Evolutionary conservation across 1,140 invertebrate genomes (phyloP).

Genomic region (Brachionus angularis): DNA sequence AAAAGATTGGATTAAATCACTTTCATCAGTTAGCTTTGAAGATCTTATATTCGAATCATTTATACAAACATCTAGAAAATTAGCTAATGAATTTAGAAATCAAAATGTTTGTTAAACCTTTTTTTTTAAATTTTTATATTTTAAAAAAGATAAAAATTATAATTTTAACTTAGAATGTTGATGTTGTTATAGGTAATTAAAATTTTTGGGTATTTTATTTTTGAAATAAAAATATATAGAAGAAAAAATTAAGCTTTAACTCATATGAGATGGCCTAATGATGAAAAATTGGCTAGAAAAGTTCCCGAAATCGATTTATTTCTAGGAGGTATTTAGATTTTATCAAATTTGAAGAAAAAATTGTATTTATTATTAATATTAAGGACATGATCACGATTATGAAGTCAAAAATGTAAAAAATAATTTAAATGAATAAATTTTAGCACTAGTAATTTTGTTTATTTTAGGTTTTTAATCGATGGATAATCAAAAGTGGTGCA

Average conservation of each 20-base stretch:
- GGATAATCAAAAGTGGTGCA: conserved; percentile 34
- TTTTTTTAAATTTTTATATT: neutral
- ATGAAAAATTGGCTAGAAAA: conserved; percentile 72
- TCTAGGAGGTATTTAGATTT: conserved; percentile 64
- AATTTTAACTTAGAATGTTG: conserved; percentile 8
- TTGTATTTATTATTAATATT: neutral
- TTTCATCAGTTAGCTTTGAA: conserved; percentile 78
- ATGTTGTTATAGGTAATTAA: conserved; percentile 10
- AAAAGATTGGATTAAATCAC: conserved; percentile 80
- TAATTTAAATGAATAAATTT: neutral
- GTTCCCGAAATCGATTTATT: conserved; percentile 78
- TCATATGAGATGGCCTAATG: conserved; percentile 85
- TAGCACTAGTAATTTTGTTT: too few species aligned
- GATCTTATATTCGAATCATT: conserved; percentile 81
- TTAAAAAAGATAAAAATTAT: neutral
- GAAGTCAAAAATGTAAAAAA: conserved; percentile 49
- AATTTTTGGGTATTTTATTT: neutral
- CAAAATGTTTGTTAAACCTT: conserved; percentile 28
- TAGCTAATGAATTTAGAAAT: conserved; percentile 1
- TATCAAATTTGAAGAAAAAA: neutral
- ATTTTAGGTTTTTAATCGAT: neutral
- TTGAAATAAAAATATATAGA: neutral
- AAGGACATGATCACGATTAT: conserved; percentile 58
- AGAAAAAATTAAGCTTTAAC: conserved; percentile 84
- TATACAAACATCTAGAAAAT: conserved; percentile 54